A percentile compares a stretch with the other conserved stretches of the same genome.
Evolutionary conservation across 2,888 invertebrate genomes (phyloP).

Genomic region (Carabus problematicus): DNA sequence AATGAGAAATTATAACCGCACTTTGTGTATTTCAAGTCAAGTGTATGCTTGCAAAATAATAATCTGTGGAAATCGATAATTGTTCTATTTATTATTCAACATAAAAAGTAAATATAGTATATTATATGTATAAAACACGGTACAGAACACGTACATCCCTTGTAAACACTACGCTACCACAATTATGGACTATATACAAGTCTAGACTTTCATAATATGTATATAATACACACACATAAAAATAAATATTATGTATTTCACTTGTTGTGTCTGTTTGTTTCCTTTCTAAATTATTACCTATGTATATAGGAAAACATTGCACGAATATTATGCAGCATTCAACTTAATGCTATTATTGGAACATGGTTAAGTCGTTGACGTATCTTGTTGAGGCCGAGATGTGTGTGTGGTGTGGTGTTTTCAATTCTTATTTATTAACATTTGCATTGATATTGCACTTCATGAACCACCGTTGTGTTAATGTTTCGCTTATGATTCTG

Average conservation of each 20-base stretch:
- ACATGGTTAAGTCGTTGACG: conserved; percentile 22
- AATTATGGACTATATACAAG: conserved; percentile 39
- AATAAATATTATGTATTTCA: conserved; percentile 42
- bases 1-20: too few relatives aligned
- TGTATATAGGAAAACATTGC: conserved; percentile 40
- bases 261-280: conserved; percentile 27
- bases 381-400: conserved; percentile 28
- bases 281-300: conserved; percentile 36
- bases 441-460: too few relatives aligned
- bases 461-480: too few relatives aligned
- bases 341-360: conserved; percentile 8
- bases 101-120: background rate
- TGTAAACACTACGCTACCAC: conserved; percentile 12
- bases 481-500: too few relatives aligned
- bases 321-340: conserved; percentile 12
- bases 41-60: too few relatives aligned
- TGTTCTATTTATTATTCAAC: conserved; percentile 4
- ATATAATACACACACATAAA: too few relatives aligned
- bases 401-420: conserved; percentile 29
- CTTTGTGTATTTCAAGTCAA: background rate
- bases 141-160: conserved; percentile 3
- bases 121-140: conserved; percentile 29
- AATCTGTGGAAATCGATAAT: too few relatives aligned
- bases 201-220: conserved; percentile 34
- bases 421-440: background rate